phyloP scores from a whole-genome alignment of 2,888 invertebrate genomes.

The Drosophila neonasuta region DNA sequence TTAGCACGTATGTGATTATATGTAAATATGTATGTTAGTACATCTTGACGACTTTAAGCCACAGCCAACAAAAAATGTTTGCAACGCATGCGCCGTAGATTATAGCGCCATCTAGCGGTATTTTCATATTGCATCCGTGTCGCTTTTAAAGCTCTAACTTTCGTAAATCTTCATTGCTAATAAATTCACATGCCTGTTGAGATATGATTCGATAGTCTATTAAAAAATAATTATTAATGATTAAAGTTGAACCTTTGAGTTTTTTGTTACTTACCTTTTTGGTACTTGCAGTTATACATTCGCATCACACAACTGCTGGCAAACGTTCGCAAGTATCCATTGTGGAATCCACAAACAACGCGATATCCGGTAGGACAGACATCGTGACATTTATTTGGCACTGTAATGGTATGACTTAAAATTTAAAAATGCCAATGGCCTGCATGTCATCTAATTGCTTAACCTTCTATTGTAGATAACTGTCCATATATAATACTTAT shows the following conservation, averaged over 20 bases:
- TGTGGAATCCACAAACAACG: constrained; percentile 60
- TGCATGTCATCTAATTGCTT: background rate
- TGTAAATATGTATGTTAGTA: constrained; percentile 31
- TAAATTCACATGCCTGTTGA: constrained; percentile 57
- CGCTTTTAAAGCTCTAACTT: constrained; percentile 47
- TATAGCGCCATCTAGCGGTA: constrained; percentile 45
- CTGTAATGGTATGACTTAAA: constrained; percentile 20
- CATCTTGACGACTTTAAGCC: constrained; percentile 33
- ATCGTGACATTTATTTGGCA: constrained; percentile 60
- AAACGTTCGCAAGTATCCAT: constrained; percentile 62
- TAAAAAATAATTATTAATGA: background rate
- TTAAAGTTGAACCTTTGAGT: background rate
- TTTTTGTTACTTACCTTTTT: constrained; percentile 46
- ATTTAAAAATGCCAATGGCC: background rate
- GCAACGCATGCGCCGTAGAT: constrained; percentile 38
- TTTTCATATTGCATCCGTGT: background rate
- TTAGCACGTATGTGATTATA: constrained; percentile 28
- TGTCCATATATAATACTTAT: constrained; percentile 34
- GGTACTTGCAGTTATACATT: constrained; percentile 68
- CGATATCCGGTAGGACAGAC: constrained; percentile 61
- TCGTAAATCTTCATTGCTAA: constrained; percentile 56
- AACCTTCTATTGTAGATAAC: constrained; percentile 38
- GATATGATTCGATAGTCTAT: constrained; percentile 62
- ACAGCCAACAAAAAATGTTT: constrained; percentile 14
- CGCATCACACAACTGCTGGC: constrained; percentile 62